Conservation (phyloP, 2,888 invertebrate genomes). For the Torymus tubicola region DNA sequence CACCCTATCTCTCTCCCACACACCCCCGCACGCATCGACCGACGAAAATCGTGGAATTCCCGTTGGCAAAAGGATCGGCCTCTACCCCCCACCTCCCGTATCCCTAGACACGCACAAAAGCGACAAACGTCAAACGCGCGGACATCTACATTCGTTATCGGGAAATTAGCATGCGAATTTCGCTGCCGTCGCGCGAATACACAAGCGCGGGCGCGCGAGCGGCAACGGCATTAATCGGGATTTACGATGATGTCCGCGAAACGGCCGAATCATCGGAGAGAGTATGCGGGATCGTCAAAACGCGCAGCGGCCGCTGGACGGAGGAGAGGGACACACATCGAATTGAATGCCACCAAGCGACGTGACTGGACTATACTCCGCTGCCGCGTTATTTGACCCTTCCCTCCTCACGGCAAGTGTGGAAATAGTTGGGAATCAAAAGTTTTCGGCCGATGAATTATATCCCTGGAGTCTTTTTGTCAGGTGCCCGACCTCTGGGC, state of each 20-base stretch:
- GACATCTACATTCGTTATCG: slow-evolving; percentile 49
- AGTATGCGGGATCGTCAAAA: slow-evolving; percentile 17
- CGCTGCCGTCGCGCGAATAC: not conserved
- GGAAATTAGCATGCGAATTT: slow-evolving; percentile 55
- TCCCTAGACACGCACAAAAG: not conserved
- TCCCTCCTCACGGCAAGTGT: too few relatives aligned
- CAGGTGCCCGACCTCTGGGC: too few relatives aligned
- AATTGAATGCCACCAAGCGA: slow-evolving; percentile 44
- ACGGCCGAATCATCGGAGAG: not conserved
- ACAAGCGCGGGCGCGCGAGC: not conserved
- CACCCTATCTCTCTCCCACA: too few relatives aligned
- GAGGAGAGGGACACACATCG: slow-evolving; percentile 27
- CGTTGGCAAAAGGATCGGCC: slow-evolving; percentile 23
- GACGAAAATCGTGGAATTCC: slow-evolving; percentile 50
- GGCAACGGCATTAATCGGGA: slow-evolving; percentile 48
- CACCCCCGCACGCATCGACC: not conserved
- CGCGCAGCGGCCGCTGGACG: slow-evolving; percentile 1
- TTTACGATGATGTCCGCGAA: slow-evolving; percentile 53
- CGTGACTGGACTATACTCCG: slow-evolving; percentile 47
- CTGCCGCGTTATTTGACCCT: not conserved
- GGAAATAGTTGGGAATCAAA: too few relatives aligned
- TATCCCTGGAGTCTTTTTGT: too few relatives aligned
- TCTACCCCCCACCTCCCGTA: not conserved
- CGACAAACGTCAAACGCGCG: slow-evolving; percentile 36
- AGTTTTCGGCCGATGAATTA: too few relatives aligned